A percentile compares a stretch with the other conserved stretches of the same genome.
These are phyloP conservation scores for Ia io DNA, from an alignment of 2,113 vertebrate genomes.

Conservation along the genomic window DNA sequence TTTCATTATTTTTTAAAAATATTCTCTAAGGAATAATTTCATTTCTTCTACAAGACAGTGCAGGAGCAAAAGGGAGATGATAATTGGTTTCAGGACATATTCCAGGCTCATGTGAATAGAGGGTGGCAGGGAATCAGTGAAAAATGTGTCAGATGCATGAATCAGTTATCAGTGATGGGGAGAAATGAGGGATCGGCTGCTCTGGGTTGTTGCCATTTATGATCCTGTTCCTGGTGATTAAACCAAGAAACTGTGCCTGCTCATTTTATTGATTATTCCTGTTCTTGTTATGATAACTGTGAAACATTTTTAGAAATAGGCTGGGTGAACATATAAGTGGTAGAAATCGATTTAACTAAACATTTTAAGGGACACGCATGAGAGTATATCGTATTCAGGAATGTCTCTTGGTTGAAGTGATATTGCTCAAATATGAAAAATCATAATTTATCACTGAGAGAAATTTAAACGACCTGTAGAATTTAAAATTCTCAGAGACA, in stretches of 20 bases:
- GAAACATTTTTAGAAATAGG: not conserved
- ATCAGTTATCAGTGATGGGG: not conserved
- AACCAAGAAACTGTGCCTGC: not conserved
- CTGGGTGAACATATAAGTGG: not conserved
- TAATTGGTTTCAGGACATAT: not conserved
- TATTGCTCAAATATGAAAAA: not conserved
- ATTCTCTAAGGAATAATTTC: not conserved
- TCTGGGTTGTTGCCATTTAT: not conserved
- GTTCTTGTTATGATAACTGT: not conserved
- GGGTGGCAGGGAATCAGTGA: too few relatives aligned
- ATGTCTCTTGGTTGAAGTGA: not conserved
- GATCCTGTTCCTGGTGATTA: not conserved
- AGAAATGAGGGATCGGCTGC: fast-evolving
- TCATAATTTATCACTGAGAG: not conserved
- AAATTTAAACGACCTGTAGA: not conserved
- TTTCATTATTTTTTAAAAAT: not conserved
- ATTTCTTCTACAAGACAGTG: not conserved
- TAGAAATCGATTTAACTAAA: not conserved
- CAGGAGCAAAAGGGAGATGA: not conserved
- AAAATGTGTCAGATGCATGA: not conserved
- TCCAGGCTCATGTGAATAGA: not conserved
- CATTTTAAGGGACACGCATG: not conserved
- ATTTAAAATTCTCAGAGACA: not conserved
- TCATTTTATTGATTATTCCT: not conserved
- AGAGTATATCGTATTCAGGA: not conserved